Conservation (phyloP, 2,888 invertebrate genomes). For the Cerceris ruficornis region DNA sequence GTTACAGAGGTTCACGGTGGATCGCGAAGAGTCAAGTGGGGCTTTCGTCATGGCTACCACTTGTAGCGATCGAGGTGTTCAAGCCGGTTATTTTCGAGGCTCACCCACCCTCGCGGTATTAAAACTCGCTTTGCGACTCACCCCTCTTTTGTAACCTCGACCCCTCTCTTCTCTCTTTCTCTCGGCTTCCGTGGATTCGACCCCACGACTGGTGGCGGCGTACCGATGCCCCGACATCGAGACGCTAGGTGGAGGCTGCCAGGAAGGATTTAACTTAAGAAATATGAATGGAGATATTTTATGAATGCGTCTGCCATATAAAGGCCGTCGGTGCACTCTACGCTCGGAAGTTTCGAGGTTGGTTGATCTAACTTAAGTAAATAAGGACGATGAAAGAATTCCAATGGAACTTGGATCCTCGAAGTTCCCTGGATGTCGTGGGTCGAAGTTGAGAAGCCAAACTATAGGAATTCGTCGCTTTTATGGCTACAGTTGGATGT, state of each 20-base stretch:
- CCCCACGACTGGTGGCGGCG: conserved; percentile 14
- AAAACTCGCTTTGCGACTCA: conserved; percentile 37
- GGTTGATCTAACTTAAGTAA: too few species aligned
- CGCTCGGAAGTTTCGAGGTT: too few species aligned
- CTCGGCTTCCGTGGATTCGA: conserved; percentile 28
- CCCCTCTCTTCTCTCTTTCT: background rate
- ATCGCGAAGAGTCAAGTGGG: conserved; percentile 56
- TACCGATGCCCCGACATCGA: conserved; percentile 19
- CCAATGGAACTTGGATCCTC: too few species aligned
- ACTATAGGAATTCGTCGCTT: too few species aligned
- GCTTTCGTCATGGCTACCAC: conserved; percentile 48
- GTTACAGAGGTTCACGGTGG: conserved; percentile 46
- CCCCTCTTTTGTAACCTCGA: conserved; percentile 16
- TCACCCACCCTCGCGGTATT: conserved; percentile 31
- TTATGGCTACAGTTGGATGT: too few species aligned
- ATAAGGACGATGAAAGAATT: too few species aligned
- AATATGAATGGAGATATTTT: conserved; percentile 50
- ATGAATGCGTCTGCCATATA: conserved; percentile 27
- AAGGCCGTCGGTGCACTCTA: background rate
- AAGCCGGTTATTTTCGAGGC: conserved; percentile 44
- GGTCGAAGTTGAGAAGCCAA: too few species aligned
- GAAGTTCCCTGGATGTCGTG: too few species aligned
- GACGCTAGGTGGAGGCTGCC: conserved; percentile 26
- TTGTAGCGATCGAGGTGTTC: conserved; percentile 54
- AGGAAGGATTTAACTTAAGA: conserved; percentile 43